Conservation (phyloP, 2,113 vertebrate genomes). For the Actenoides lindsayi region DNA sequence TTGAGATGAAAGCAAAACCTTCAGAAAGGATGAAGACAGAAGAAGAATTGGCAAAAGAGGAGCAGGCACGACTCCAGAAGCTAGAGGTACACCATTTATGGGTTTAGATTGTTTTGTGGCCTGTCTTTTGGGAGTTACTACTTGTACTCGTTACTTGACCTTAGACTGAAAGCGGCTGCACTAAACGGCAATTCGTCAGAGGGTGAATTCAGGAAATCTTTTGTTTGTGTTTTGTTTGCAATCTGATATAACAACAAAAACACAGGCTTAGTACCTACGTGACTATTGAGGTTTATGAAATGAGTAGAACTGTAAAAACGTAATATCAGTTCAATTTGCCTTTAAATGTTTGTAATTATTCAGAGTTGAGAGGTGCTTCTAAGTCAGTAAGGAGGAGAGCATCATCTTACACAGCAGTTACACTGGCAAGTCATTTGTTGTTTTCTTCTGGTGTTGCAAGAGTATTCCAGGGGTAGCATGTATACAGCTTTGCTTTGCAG, state of each 20-base stretch:
- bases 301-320: background rate
- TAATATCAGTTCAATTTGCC: background rate
- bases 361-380: background rate
- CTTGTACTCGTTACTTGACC: background rate
- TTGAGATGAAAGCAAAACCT: constrained; percentile 96
- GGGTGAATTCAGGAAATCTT: background rate
- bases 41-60: constrained; percentile 89
- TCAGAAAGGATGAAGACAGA: constrained; percentile 91
- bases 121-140: background rate
- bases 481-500: background rate
- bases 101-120: background rate
- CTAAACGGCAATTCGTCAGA: background rate
- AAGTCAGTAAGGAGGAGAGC: background rate
- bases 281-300: background rate
- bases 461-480: background rate
- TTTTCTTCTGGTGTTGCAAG: background rate
- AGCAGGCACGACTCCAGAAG: constrained; percentile 81
- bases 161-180: background rate
- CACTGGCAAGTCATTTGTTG: background rate
- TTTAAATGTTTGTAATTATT: constrained; percentile 3
- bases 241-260: background rate
- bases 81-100: constrained; percentile 82
- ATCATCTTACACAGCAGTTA: background rate
- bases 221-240: constrained; percentile 1
- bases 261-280: background rate